Evolutionary conservation across 2,113 vertebrate species (phyloP), one percentile per base, ranked within the genome.

Genomic region (Heliornis fulica): DNA sequence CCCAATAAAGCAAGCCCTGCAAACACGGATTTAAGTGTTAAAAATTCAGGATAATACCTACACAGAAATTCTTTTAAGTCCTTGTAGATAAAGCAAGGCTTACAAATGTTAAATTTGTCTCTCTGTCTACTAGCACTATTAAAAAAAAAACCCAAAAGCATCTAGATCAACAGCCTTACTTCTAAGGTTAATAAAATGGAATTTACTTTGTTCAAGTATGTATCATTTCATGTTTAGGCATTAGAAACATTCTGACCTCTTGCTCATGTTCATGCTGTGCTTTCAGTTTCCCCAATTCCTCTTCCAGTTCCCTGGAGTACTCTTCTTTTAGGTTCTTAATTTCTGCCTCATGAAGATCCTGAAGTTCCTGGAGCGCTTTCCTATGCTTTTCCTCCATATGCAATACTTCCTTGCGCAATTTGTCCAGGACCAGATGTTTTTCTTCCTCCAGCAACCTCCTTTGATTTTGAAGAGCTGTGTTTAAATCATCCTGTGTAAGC

Each of bases 301-400:
- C 7, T 69, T 94, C 84, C 46, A 97, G 13, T 38, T 95, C 80
- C 38, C 28, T 87, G 45, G 83, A 90, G 10, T 95, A 94, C 31
- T 97, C 86, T 40, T 97, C 93, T 68, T 97, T 94, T 16, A 82
- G 96, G 59, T 97, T 97, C 54, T 97, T 94, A 36, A 97, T 96
- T 87, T 99, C 98, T 41, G 89, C 53, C 9, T 83, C 29, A 41
- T 94, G 98, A 40, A 97, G 68, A 3, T 97, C 89, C 3, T 97
- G 93, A 50, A 98, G 96, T 57, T 98, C 98, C 79, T 98, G 93
- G 13, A 99, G 93, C 59, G 98, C 96, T n/a, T 83, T 65, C 38
- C 96, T 93, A 70, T 98, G 98, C 65, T 98, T 98, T 31, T 97
- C 94, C 80, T 99, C 98, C 56, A 98, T 93, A 21, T 93, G 92